Evolutionary conservation across 2,113 vertebrate species (phyloP), one percentile per base, ranked within the genome.

Genomic region (Psilopsiagon aymara): DNA sequence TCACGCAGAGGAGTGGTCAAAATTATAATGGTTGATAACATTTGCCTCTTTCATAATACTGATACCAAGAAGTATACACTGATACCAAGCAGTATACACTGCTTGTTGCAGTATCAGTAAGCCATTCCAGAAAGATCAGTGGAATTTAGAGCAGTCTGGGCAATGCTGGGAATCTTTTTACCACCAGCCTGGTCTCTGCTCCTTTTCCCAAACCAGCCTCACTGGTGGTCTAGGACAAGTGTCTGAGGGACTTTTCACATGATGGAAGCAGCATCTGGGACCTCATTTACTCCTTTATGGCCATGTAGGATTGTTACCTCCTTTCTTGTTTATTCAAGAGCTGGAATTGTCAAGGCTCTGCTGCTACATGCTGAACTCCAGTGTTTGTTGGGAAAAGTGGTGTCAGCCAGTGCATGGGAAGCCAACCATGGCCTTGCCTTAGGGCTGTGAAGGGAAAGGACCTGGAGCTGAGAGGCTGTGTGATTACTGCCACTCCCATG

Each of bases 401-500:
- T 1, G 44, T 29, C 64, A 80, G 63, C 29, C 57, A 29, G 70
- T 5, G 21, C 44, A 31, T 7, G 44, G 82, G 49, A 66, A 39
- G 59, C 39, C 0, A 4, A 87, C 82, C 13, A 7, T 7, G 37
- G 88, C 86, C 68, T 69, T 66, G 88, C 41, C 67, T 71, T 44
- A 2, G 41, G 11, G 31, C 77, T 53, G 37, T 27, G 44, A 84
- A 66, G 49, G 57, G 18, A 76, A 46, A 73, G 75, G 82, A 62
- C 33, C 68, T 73, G 82, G 41, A 77, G 41, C 4, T 16, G 62
- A 27, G 68, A 83, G n/a, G n/a, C 35, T 41, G 37, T 39, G 44
- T 62, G 71, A n/a, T 76, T 64, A 13, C 16, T 57, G 60, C 69
- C 77, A 19, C 83, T 89, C 91, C 83, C 69, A 77, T 64, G 83